phyloP scores from a whole-genome alignment of 92 coral and sea anemone species.

The Muricea muricata region DNA sequence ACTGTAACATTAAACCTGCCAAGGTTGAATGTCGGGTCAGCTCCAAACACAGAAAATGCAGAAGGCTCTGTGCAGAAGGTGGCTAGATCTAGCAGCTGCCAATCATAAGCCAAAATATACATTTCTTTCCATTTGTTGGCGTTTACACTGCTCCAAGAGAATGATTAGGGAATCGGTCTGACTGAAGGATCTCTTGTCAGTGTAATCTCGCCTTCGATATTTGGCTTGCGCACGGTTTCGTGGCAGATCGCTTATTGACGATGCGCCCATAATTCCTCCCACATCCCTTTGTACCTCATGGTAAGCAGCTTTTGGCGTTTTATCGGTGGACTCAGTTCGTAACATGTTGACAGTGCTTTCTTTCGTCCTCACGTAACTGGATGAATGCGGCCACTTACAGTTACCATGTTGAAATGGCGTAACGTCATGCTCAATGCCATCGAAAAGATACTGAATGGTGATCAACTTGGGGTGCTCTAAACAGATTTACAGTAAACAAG shows the following conservation, averaged over 20 bases:
- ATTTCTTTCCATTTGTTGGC: neutral
- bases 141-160: neutral
- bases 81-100: constrained; percentile 48
- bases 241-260: neutral
- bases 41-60: constrained; percentile 41
- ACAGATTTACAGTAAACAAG: neutral
- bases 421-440: neutral
- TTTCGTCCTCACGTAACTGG: neutral
- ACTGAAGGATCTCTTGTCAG: neutral
- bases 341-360: neutral
- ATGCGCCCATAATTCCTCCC: neutral
- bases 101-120: constrained; percentile 54
- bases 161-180: neutral
- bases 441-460: neutral
- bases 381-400: neutral
- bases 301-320: neutral
- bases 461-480: neutral
- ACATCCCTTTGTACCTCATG: neutral
- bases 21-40: constrained; percentile 66
- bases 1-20: constrained; percentile 23
- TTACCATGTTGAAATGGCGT: neutral
- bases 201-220: neutral
- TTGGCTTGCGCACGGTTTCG: constrained; percentile 3
- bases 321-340: neutral
- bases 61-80: constrained; percentile 60